Percentiles rank a stretch among this genome's conserved stretches.
These are phyloP conservation scores for Drosophila sulfurigaster DNA, from an alignment of 1,140 invertebrate genomes.

Conservation along the genomic window DNA sequence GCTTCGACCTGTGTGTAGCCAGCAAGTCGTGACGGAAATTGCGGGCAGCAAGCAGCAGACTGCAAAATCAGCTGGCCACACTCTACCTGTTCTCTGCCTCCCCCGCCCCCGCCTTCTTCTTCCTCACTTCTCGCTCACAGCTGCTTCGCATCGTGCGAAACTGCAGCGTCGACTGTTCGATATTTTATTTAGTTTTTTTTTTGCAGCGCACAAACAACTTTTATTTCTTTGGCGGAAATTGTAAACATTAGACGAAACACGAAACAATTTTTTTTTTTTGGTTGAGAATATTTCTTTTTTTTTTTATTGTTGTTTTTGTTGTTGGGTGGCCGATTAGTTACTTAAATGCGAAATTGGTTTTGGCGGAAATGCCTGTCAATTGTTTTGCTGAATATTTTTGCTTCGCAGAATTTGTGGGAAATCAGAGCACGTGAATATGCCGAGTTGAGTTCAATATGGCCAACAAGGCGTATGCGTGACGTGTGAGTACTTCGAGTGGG, in stretches of 20 bases:
- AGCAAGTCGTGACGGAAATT: slow-evolving; percentile 74
- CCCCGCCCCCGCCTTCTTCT: neutral
- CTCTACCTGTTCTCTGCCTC: slow-evolving; percentile 11
- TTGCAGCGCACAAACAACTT: slow-evolving; percentile 40
- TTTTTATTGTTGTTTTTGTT: slow-evolving; percentile 16
- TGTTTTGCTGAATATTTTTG: slow-evolving; percentile 32
- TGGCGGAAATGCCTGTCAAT: slow-evolving; percentile 77
- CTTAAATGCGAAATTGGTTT: slow-evolving; percentile 49
- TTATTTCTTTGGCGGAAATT: slow-evolving; percentile 71
- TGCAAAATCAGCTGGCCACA: slow-evolving; percentile 60
- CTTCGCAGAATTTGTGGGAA: slow-evolving; percentile 11
- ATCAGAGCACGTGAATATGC: slow-evolving; percentile 52
- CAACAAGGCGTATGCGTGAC: slow-evolving; percentile 64
- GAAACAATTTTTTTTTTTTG: slow-evolving; percentile 39
- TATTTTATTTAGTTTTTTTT: neutral
- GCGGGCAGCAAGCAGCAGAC: slow-evolving; percentile 55
- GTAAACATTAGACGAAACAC: slow-evolving; percentile 56
- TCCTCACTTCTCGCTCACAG: neutral
- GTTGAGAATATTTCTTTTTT: slow-evolving; percentile 57
- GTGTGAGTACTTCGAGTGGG: slow-evolving; percentile 7
- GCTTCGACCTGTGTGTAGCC: slow-evolving; percentile 28
- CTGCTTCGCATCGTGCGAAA: neutral
- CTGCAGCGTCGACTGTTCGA: neutral
- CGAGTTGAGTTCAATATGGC: slow-evolving; percentile 1
- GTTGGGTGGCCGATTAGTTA: slow-evolving; percentile 26